A percentile compares a stretch with the other conserved stretches of the same genome.
Evolutionary conservation across 2,888 invertebrate species (phyloP).

Genomic region (Drosophila cognata): DNA sequence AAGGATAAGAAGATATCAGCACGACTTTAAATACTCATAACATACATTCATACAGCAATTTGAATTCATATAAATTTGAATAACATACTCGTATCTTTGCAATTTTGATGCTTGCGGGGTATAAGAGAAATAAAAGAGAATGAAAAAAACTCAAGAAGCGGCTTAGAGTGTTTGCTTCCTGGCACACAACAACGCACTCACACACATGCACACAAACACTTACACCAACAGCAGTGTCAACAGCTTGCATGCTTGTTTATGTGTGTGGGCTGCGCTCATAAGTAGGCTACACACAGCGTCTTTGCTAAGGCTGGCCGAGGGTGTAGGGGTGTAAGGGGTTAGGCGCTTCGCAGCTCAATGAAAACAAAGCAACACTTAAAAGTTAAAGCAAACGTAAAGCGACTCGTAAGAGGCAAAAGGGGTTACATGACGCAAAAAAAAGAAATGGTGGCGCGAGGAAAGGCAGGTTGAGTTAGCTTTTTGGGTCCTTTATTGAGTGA

Average conservation of each 20-base stretch:
- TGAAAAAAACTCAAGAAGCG: constrained; percentile 52
- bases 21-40: background rate
- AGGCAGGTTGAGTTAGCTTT: constrained; percentile 5
- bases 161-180: constrained; percentile 74
- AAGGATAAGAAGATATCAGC: background rate
- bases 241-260: constrained; percentile 41
- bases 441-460: background rate
- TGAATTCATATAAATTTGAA: background rate
- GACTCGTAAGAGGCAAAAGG: constrained; percentile 22
- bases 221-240: constrained; percentile 58
- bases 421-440: background rate
- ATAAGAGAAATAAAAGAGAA: constrained; percentile 18
- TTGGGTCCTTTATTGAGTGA: constrained; percentile 47
- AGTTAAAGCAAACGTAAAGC: constrained; percentile 67
- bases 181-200: constrained; percentile 56
- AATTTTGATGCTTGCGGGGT: constrained; percentile 11
- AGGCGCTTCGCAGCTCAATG: constrained; percentile 17
- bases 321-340: background rate
- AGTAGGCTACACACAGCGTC: constrained; percentile 53
- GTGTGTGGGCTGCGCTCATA: constrained; percentile 45
- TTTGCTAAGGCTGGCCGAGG: constrained; percentile 11
- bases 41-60: background rate
- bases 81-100: background rate
- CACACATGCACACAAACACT: constrained; percentile 35
- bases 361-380: constrained; percentile 78